These are phyloP conservation scores for Musca domestica DNA, from an alignment of 1,140 invertebrate species.

Conservation along the genomic window DNA sequence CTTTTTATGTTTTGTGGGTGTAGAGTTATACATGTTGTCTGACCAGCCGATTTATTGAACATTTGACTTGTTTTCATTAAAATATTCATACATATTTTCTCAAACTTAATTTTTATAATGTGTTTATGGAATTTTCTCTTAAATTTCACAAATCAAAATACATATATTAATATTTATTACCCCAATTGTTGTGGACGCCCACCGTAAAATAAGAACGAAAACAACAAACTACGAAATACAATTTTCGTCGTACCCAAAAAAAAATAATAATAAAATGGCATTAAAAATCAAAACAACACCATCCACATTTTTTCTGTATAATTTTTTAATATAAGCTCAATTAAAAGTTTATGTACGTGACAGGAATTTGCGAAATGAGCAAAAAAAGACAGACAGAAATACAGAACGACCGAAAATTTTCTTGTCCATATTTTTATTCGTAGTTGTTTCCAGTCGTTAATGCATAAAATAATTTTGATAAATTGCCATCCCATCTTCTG, in stretches of 20 bases:
- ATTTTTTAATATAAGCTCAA: constrained; percentile 29
- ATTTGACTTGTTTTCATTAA: too few relatives aligned
- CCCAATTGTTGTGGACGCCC: constrained; percentile 10
- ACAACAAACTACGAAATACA: neutral
- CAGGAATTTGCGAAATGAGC: constrained; percentile 34
- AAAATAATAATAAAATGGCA: constrained; percentile 2
- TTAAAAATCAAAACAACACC: neutral
- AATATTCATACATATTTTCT: neutral
- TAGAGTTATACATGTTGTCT: too few relatives aligned
- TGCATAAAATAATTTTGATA: too few relatives aligned
- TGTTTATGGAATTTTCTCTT: neutral
- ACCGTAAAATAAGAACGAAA: too few relatives aligned
- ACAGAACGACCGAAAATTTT: too few relatives aligned
- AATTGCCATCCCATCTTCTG: too few relatives aligned
- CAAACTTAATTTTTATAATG: constrained; percentile 3
- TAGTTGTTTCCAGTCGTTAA: too few relatives aligned
- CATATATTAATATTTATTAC: constrained; percentile 5
- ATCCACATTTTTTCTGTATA: too few relatives aligned
- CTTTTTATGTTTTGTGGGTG: too few relatives aligned
- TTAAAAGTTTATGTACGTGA: constrained; percentile 51
- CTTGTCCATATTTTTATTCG: too few relatives aligned
- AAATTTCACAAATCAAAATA: neutral
- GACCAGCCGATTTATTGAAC: too few relatives aligned
- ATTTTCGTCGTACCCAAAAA: neutral
- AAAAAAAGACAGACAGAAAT: too few relatives aligned